Conservation (phyloP, 2,888 invertebrate genomes). For the Leptopilina drosophilae region DNA sequence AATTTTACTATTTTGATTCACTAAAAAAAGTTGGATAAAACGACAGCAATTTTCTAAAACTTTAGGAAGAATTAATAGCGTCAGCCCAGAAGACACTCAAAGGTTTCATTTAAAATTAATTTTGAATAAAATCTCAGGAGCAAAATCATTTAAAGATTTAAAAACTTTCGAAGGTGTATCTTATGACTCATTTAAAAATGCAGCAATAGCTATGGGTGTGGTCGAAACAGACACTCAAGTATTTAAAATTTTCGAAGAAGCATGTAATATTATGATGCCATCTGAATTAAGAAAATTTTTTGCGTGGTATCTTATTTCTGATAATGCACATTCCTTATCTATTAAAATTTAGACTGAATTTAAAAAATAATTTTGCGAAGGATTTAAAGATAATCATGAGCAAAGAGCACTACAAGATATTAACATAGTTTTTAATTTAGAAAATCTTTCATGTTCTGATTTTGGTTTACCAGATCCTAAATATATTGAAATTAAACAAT, state of each 20-base stretch:
- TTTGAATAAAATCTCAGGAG: constrained; percentile 42
- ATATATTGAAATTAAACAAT: no score
- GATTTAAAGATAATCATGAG: no score
- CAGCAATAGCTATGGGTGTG: constrained; percentile 44
- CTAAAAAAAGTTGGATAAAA: constrained; percentile 27
- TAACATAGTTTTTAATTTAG: no score
- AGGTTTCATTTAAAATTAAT: constrained; percentile 50
- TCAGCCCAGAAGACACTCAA: constrained; percentile 48
- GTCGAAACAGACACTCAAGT: constrained; percentile 9
- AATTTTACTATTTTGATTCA: constrained; percentile 18
- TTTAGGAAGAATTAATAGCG: constrained; percentile 44
- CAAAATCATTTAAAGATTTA: constrained; percentile 38
- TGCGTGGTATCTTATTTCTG: not conserved
- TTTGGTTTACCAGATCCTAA: no score
- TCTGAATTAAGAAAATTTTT: constrained; percentile 15
- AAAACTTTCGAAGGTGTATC: not conserved
- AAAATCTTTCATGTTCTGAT: no score
- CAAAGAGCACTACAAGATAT: no score
- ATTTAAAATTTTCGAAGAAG: not conserved
- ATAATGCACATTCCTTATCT: not conserved
- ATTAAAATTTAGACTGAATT: not conserved
- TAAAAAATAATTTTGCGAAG: not conserved
- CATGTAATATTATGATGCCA: constrained; percentile 18
- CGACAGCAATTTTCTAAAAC: constrained; percentile 40
- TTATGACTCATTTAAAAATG: constrained; percentile 39